Conservation (phyloP, 2,888 invertebrate genomes). For the Epinotia brunnichana region DNA sequence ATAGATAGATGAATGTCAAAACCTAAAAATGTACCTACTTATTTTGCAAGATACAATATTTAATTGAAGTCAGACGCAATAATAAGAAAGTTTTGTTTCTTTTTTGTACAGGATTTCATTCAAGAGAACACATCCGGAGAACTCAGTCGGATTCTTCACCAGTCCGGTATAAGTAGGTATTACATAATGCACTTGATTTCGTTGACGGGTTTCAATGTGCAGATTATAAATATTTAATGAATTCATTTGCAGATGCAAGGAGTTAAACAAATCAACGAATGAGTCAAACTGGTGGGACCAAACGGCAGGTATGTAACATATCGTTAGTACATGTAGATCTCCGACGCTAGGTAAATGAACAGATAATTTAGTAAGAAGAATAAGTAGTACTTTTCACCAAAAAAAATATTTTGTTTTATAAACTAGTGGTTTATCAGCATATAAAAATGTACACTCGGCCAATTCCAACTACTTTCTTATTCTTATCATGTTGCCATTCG, state of each 20-base stretch:
- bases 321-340: too few relatives aligned
- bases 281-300: not conserved
- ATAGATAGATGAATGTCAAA: too few relatives aligned
- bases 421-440: too few relatives aligned
- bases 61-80: not conserved
- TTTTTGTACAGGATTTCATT: not conserved
- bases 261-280: not conserved
- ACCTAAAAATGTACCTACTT: not conserved
- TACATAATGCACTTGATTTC: not conserved
- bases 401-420: too few relatives aligned
- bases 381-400: too few relatives aligned
- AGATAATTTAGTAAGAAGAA: too few relatives aligned
- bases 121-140: not conserved
- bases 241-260: not conserved
- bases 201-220: not conserved
- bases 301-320: not conserved
- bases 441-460: too few relatives aligned
- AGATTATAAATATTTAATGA: not conserved
- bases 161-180: not conserved
- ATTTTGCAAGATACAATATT: not conserved
- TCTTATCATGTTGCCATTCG: too few relatives aligned
- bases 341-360: too few relatives aligned
- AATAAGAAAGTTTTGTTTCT: too few relatives aligned
- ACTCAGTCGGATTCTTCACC: not conserved
- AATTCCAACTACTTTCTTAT: too few relatives aligned